A percentile compares a stretch with the other conserved stretches of the same genome.
These are phyloP conservation scores for Ceratina japonica DNA, from an alignment of 1,140 invertebrate species.

Conservation along the genomic window DNA sequence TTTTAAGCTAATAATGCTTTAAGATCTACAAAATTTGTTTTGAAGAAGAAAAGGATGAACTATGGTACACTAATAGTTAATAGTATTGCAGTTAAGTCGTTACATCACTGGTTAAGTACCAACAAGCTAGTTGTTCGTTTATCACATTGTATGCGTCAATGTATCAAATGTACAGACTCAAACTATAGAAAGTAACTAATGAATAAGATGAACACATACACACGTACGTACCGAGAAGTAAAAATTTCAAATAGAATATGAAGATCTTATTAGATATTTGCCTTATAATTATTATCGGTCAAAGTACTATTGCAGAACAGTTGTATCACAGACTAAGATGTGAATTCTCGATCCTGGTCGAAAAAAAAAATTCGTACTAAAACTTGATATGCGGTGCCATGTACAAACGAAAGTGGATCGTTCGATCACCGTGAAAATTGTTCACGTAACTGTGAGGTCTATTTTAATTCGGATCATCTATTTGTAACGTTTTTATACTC, in stretches of 20 bases:
- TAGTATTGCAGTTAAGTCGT: neutral
- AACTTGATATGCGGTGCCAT: conserved; percentile 43
- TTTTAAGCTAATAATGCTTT: neutral
- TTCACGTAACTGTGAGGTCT: conserved; percentile 9
- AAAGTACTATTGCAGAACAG: conserved; percentile 3
- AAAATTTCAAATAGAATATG: conserved; percentile 35
- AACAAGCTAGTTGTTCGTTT: conserved; percentile 37
- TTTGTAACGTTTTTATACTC: conserved; percentile 53
- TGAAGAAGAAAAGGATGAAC: neutral
- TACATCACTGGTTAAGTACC: conserved; percentile 13
- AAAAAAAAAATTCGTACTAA: conserved; percentile 7
- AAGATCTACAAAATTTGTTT: neutral
- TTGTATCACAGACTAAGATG: neutral
- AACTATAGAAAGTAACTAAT: conserved; percentile 27
- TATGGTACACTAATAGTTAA: neutral
- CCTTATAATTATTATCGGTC: conserved; percentile 38
- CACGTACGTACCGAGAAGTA: neutral
- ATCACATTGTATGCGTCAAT: conserved; percentile 31
- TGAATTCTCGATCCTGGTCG: conserved; percentile 11
- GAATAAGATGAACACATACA: neutral
- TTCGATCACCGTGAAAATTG: conserved; percentile 17
- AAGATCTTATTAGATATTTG: conserved; percentile 47
- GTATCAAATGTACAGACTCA: conserved; percentile 50
- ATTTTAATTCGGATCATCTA: conserved; percentile 20
- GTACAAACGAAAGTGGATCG: conserved; percentile 31